These are phyloP conservation scores for Mimumesa dahlbomi DNA, from an alignment of 2,888 invertebrate genomes.

Conservation along the genomic window DNA sequence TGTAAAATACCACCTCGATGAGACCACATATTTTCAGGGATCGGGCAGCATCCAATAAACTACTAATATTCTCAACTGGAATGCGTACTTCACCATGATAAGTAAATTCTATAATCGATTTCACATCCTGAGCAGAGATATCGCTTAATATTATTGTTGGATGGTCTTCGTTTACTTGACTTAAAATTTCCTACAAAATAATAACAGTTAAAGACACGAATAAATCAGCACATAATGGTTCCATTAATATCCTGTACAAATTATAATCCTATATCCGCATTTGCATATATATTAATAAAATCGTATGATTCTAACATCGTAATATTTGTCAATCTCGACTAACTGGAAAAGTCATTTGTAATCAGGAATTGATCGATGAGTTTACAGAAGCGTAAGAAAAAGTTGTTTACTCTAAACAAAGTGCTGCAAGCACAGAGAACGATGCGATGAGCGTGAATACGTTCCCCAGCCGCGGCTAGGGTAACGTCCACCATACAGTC, in stretches of 20 bases:
- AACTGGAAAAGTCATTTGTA: no score
- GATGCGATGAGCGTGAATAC: constrained; percentile 80
- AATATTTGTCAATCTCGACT: no score
- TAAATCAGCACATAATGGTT: neutral
- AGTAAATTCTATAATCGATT: constrained; percentile 77
- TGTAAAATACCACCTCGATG: constrained; percentile 72
- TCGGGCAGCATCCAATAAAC: constrained; percentile 77
- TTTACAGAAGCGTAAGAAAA: neutral
- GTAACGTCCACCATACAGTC: constrained; percentile 81
- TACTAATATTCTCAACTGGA: constrained; percentile 75
- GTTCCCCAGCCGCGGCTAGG: constrained; percentile 79
- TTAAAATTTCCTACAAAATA: constrained; percentile 75
- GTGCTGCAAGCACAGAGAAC: constrained; percentile 81
- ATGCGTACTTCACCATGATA: constrained; percentile 79
- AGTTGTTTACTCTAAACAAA: constrained; percentile 78
- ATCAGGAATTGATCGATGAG: no score
- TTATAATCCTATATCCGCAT: no score
- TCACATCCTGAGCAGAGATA: constrained; percentile 76
- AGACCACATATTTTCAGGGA: constrained; percentile 77
- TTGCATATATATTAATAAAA: no score
- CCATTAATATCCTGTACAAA: no score
- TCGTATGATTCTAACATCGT: no score
- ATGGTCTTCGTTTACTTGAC: constrained; percentile 75
- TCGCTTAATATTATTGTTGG: constrained; percentile 79
- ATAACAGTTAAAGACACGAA: neutral